Evolutionary conservation across 2,888 invertebrate genomes (phyloP).

Genomic region (Poecilus cupreus): DNA sequence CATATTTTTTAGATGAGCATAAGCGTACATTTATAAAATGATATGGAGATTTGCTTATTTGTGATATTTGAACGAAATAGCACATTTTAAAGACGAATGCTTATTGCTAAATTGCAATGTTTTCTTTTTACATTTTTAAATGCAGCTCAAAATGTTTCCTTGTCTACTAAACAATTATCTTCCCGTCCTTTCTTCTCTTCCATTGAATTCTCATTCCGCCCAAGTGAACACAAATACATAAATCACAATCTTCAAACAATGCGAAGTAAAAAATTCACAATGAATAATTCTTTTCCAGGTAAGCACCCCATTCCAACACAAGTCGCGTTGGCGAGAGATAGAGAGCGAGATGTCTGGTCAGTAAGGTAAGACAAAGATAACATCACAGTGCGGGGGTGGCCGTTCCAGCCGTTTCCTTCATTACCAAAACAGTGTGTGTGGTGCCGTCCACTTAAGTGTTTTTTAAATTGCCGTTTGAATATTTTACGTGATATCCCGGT

Average conservation of each 20-base stretch:
- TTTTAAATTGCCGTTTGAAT: conserved; percentile 56
- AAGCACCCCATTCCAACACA: conserved; percentile 41
- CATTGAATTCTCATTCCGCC: conserved; percentile 21
- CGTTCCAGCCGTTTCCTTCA: conserved; percentile 45
- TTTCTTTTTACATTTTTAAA: neutral
- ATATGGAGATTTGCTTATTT: too few relatives aligned
- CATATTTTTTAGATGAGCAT: too few relatives aligned
- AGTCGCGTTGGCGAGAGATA: conserved; percentile 11
- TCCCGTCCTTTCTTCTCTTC: neutral
- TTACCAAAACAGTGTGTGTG: conserved; percentile 55
- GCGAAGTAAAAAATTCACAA: conserved; percentile 36
- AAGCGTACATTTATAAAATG: too few relatives aligned
- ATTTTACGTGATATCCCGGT: conserved; percentile 40
- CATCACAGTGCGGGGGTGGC: conserved; percentile 20
- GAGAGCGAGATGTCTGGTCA: neutral
- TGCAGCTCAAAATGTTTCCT: neutral
- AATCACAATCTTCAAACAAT: conserved; percentile 32
- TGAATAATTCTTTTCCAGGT: conserved; percentile 46
- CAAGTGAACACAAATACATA: neutral
- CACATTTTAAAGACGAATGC: too few relatives aligned
- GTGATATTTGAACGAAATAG: too few relatives aligned
- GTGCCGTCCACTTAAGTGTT: conserved; percentile 44
- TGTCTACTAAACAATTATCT: neutral
- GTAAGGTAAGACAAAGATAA: conserved; percentile 12
- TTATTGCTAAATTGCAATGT: neutral